A percentile compares a stretch with the other conserved stretches of the same genome.
Conservation (phyloP, 2,113 vertebrate species). For the Spheniscus mendiculus region DNA sequence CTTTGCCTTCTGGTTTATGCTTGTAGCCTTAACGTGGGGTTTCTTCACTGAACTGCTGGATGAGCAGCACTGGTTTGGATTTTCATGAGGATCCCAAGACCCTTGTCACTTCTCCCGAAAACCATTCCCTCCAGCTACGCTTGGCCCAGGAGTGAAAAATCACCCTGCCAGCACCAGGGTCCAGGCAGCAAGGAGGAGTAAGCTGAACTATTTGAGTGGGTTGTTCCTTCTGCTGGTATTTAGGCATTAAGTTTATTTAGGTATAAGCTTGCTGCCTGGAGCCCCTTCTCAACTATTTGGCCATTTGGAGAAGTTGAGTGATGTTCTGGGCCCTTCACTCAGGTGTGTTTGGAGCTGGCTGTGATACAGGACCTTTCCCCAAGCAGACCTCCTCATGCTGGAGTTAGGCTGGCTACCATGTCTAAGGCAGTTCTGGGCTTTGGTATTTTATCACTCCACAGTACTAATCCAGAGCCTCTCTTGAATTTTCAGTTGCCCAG, state of each 20-base stretch:
- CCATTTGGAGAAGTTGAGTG: neutral
- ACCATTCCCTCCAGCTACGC: neutral
- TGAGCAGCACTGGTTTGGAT: neutral
- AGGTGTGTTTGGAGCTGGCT: neutral
- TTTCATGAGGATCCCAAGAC: neutral
- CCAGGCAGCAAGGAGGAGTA: neutral
- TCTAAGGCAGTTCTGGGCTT: neutral
- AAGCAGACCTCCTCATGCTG: neutral
- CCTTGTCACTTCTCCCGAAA: neutral
- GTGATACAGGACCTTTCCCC: neutral
- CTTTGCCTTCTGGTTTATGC: neutral
- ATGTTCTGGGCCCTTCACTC: neutral
- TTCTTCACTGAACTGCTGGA: neutral
- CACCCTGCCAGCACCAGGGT: neutral
- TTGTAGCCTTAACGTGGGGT: neutral
- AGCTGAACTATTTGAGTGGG: neutral
- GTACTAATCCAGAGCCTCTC: neutral
- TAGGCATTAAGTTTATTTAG: neutral
- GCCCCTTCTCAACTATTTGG: neutral
- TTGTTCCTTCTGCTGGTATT: neutral
- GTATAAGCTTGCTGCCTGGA: neutral
- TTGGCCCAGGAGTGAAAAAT: neutral
- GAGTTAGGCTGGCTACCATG: neutral
- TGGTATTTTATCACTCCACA: neutral
- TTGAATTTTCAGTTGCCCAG: conserved; percentile 78